Base-by-base conservation (phyloP, 2,797 vertebrate species). In the Geotria australis region DNA sequence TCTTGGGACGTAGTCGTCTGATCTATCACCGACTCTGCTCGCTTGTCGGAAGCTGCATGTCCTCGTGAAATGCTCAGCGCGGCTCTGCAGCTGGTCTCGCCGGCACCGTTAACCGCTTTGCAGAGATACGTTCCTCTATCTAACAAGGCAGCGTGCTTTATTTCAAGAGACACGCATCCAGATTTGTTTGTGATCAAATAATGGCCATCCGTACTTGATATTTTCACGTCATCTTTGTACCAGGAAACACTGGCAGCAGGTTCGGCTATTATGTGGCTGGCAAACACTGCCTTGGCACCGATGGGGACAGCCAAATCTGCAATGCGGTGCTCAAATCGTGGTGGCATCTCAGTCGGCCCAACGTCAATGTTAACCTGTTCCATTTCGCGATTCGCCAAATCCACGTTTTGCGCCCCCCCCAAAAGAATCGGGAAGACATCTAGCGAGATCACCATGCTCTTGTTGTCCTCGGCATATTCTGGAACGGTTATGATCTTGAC, bases 401-500 rank as follows among this genome's bases (percentile, higher is more conserved):
- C 74, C 55, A 75, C 65, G 46, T 70, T 63, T 7, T 77, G 74
- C 56, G 82, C 82, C 59, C 83, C 77, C 62, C 83, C 77, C 62
- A 79, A 73, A 66, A 81, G 58, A 46, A 49, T 71, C 1, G 93
- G 93, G 55, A 98, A 73, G 15, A 99, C 85, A 66, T 99, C 83
- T 60, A 99, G 68, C 58, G 80, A 98, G 65, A 99, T 81, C 57
- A 99, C 76, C 83, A 96, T 93, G 64, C 82, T 93, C 68, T 88
- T 95, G 65, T 83, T 86, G 65, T 95, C 85, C 4, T 80, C 70
- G 9, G 79, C 79, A 68, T 89, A 88, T 67, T 96, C 81, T 2
- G 93, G 89, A 60, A 81, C 81, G 6, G 89, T 88, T 65, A 95
- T 77, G 61, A 99, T 96, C 73, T 91, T 99, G n/a, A 99, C 75